These are phyloP conservation scores for Acromyrmex heyeri DNA, from an alignment of 1,140 invertebrate genomes.

Conservation along the genomic window DNA sequence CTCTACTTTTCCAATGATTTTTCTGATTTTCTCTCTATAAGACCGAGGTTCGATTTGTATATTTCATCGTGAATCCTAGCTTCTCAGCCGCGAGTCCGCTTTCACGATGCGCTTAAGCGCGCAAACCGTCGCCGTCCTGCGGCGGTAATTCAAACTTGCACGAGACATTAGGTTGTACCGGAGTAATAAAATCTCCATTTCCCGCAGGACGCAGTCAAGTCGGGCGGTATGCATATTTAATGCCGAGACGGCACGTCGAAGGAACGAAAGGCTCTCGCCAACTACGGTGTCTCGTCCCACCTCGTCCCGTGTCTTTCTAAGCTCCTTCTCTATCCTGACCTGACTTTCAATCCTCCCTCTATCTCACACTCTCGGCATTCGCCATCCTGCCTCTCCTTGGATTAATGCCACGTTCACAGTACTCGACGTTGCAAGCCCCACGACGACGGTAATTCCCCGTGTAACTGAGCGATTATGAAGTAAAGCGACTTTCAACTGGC, in stretches of 20 bases:
- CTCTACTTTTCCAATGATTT: not conserved
- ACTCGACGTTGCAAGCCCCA: conserved; percentile 70
- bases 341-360: conserved; percentile 17
- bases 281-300: conserved; percentile 23
- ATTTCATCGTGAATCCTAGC: conserved; percentile 13
- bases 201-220: conserved; percentile 76
- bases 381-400: conserved; percentile 64
- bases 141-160: conserved; percentile 76
- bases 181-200: conserved; percentile 79
- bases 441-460: conserved; percentile 73
- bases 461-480: conserved; percentile 76
- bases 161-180: conserved; percentile 76
- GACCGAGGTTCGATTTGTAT: conserved; percentile 16
- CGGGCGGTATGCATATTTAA: conserved; percentile 76
- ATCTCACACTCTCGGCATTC: conserved; percentile 41
- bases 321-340: conserved; percentile 28
- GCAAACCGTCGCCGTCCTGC: conserved; percentile 44
- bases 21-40: not conserved
- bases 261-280: conserved; percentile 63
- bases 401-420: conserved; percentile 72
- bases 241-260: conserved; percentile 72
- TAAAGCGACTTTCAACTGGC: conserved; percentile 71
- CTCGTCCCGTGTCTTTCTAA: conserved; percentile 60
- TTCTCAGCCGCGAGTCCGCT: not conserved
- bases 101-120: conserved; percentile 62